These are phyloP conservation scores for Chinchilla lanigera DNA, from an alignment of 2,113 vertebrate species.

Conservation along the genomic window DNA sequence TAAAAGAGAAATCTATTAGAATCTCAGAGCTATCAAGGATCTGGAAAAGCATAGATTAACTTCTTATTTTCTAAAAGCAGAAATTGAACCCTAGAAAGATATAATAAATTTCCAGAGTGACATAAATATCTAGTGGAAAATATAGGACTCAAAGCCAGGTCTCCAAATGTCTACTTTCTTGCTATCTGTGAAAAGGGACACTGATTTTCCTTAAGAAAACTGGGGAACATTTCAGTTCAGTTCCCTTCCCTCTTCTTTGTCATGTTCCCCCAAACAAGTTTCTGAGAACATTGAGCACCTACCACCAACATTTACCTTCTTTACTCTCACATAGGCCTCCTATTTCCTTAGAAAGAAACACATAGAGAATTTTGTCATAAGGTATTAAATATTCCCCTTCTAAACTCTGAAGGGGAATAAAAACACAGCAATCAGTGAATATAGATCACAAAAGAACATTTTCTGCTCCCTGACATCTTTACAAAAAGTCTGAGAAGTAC, in stretches of 20 bases:
- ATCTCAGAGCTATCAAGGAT: not conserved
- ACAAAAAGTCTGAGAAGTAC: conserved; percentile 40
- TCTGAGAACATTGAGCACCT: not conserved
- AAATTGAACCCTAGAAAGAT: not conserved
- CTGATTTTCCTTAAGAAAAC: not conserved
- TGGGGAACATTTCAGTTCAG: not conserved
- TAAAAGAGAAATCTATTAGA: not conserved
- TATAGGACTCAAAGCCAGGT: not conserved
- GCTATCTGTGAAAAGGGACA: not conserved
- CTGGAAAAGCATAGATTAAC: not conserved
- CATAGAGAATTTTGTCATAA: not conserved
- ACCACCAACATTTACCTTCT: not conserved
- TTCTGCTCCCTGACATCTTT: not conserved
- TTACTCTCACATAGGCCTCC: not conserved
- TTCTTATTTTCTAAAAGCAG: conserved; percentile 20
- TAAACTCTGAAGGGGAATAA: conserved; percentile 3
- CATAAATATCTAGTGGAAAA: not conserved
- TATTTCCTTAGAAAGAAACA: conserved; percentile 30
- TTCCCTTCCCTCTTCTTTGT: not conserved
- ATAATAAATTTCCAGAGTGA: conserved; percentile 5
- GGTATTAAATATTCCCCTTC: conserved; percentile 20
- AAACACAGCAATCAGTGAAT: not conserved
- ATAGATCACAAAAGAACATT: conserved; percentile 15
- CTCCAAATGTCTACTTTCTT: not conserved
- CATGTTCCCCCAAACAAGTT: not conserved